Evolutionary conservation across 2,113 vertebrate genomes (phyloP), one percentile per base, ranked within the genome.

Genomic region (Daubentonia madagascariensis): DNA sequence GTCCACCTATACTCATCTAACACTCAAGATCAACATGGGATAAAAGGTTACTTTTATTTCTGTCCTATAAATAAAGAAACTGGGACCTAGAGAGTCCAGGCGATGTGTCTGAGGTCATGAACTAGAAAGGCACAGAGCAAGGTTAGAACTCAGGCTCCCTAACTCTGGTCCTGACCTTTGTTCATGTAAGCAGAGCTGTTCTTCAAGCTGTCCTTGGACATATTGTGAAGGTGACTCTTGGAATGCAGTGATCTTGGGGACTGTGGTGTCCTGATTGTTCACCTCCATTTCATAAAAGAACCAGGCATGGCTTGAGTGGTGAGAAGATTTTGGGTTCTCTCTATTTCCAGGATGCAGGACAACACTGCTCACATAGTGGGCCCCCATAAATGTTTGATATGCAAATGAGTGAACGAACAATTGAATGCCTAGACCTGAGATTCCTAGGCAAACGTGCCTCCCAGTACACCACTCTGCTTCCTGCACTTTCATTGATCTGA

Each of bases 391-490:
- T 61, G 50, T 75, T 65, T 94, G 85, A 67, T 65, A 50, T 76
- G 40, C 81, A 85, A 87, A 88, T 72, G 63, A 89, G 67, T 4
- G 11, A 63, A 75, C 92, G 43, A 96, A 89, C 85, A 80, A 97
- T 92, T 52, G 45, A 96, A 43, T 35, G 22, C 35, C 16, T 22
- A 85, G 50, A 65, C 28, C 43, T 72, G 54, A 0, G 1, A 57
- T 92, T 93, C 89, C n/a, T n/a, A 28, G 28, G 84, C 84, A 70
- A 22, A 79, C 1, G 28, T 45, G 43, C 92, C 37, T 89, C 83
- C 86, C 43, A 5, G 4, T 28, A 67, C 1, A 22, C 43, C 59
- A 30, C 28, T 93, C 83, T 80, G 59, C 37, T 94, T 85, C 83
- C 32, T 54, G 89, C 32, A 30, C 18, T n/a, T 79, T 50, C 95